Evolutionary conservation across 2,888 invertebrate genomes (phyloP).

Genomic region (Thyatira batis): DNA sequence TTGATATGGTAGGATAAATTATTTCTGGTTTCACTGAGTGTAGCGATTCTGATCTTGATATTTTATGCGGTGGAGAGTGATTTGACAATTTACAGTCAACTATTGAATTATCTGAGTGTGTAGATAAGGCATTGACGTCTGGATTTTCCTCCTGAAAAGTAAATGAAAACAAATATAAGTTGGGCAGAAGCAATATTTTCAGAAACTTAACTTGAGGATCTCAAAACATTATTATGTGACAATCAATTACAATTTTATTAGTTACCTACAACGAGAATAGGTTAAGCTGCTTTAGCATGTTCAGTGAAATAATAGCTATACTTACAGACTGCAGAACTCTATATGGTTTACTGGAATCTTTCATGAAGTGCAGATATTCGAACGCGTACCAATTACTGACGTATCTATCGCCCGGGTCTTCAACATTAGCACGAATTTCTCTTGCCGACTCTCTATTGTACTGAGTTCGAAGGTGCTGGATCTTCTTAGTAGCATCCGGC

Average conservation of each 20-base stretch:
- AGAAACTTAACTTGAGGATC: too few species aligned
- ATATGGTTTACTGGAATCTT: conserved; percentile 78
- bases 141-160: conserved; percentile 58
- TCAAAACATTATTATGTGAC: too few species aligned
- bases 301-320: too few species aligned
- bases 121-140: conserved; percentile 40
- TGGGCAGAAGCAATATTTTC: too few species aligned
- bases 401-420: conserved; percentile 79
- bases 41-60: conserved; percentile 46
- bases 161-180: neutral
- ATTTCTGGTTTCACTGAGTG: conserved; percentile 49
- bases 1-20: conserved; percentile 33
- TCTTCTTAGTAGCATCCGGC: conserved; percentile 82
- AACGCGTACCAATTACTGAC: conserved; percentile 81
- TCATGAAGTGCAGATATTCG: conserved; percentile 82
- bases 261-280: too few species aligned
- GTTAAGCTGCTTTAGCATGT: too few species aligned
- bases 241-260: neutral
- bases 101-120: conserved; percentile 43
- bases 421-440: conserved; percentile 73
- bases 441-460: conserved; percentile 83
- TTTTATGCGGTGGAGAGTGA: conserved; percentile 56
- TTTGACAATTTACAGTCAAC: conserved; percentile 52
- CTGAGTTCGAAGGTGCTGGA: conserved; percentile 83
- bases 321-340: conserved; percentile 65